Base-by-base conservation (phyloP, 2,113 vertebrate species). In the Menidia beryllina region DNA sequence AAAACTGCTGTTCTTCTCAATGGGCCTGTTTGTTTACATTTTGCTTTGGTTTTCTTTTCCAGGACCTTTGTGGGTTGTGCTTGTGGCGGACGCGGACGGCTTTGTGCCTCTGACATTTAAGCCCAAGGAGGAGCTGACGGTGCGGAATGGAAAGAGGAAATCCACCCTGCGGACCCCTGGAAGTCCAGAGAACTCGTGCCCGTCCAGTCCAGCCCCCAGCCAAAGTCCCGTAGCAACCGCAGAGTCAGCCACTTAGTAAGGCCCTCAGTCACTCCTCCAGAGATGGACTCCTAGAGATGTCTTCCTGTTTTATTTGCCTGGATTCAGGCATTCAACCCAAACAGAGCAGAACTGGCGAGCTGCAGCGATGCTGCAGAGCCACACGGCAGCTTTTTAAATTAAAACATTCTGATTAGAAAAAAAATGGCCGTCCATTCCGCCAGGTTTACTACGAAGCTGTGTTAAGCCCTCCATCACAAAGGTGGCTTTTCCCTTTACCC, bases 21-120 rank as follows among this genome's bases (percentile, higher is more conserved):
- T 3, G 7, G 12, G 51, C 56, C 45, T 58, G 14, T 51, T 25
- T 7, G 17, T 26, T 53, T 43, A 9, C n/a, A 69, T 9, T 25
- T 69, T 38, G 71, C 81, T 77, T 60, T 54, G 17, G n/a, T n/a
- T 77, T 14, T 26, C 63, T 21, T 81, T 84, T 74, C 84, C 84
- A 99, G 98, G 93, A 67, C 94, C 94, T 0, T 79, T 94, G 34
- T 99, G 98, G 98, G 91, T 99, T 0, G 90, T 97, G 13, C 93
- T 99, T 15, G 94, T 95, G 7, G 93, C 94, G 0, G 98, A 99
- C 67, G 92, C 86, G 0, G 95, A 98, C 23, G 98, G 96, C 61
- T 99, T 98, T 49, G 87, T 98, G 52, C 98, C 98, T 0, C 66
- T 99, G 50, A 94, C 55, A 0, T 99, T 99, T 75, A 91, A 91